phyloP scores from a whole-genome alignment of 2,113 vertebrate species.

The Amblyopsis rosae region DNA sequence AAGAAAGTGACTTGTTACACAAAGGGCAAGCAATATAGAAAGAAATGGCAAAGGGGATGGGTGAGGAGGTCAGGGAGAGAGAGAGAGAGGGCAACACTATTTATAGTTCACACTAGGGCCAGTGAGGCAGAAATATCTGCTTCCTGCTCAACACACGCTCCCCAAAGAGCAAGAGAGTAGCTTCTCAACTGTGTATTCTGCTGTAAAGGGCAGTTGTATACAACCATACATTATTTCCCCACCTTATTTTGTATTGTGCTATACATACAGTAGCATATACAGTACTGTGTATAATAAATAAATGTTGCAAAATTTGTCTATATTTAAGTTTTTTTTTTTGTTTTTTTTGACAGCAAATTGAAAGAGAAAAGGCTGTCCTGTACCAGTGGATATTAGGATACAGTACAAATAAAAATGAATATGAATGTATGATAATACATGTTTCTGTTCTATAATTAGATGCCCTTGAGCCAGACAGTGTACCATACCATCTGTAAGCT shows the following conservation, averaged over 20 bases:
- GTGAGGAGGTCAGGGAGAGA: constrained; percentile 28
- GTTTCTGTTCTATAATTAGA: too few relatives aligned
- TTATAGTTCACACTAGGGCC: constrained; percentile 55
- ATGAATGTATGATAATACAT: too few relatives aligned
- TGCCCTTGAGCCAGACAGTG: too few relatives aligned
- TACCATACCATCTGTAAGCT: too few relatives aligned
- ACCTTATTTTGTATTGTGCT: not conserved
- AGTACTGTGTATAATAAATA: not conserved
- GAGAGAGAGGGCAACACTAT: constrained; percentile 57
- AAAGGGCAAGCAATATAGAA: not conserved
- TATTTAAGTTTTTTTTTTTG: too few relatives aligned
- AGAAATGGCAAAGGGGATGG: constrained; percentile 17
- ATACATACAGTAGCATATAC: not conserved
- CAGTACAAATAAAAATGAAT: too few relatives aligned
- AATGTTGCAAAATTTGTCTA: not conserved
- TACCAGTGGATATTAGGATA: too few relatives aligned
- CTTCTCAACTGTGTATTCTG: constrained; percentile 26
- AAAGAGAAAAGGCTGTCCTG: too few relatives aligned
- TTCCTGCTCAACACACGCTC: constrained; percentile 42
- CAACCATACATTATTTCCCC: not conserved
- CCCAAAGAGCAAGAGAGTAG: constrained; percentile 29
- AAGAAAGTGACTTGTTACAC: not conserved
- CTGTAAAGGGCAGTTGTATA: constrained; percentile 16
- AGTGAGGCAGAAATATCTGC: constrained; percentile 61
- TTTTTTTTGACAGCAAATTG: too few relatives aligned